Conservation (phyloP, 1,140 invertebrate genomes). For the Drosophila sechellia region DNA sequence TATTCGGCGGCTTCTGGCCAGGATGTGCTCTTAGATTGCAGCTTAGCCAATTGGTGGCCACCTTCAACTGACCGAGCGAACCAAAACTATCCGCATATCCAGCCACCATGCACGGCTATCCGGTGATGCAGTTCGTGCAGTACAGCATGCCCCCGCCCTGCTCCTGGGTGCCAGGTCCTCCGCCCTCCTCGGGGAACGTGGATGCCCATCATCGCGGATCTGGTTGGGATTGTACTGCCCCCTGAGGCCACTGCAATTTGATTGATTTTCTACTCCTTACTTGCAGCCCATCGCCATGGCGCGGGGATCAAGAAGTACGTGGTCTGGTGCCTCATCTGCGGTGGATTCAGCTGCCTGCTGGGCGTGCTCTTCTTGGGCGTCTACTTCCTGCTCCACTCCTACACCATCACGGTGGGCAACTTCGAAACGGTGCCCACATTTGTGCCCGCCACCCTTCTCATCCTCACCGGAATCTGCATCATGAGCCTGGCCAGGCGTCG, state of each 20-base stretch:
- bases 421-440: constrained; percentile 94
- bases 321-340: constrained; percentile 90
- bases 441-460: constrained; percentile 92
- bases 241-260: not conserved
- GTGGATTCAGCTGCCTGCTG: constrained; percentile 89
- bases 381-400: constrained; percentile 90
- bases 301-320: constrained; percentile 89
- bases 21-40: constrained; percentile 26
- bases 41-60: constrained; percentile 22
- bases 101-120: constrained; percentile 86
- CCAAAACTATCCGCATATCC: not conserved
- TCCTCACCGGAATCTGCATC: constrained; percentile 93
- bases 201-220: constrained; percentile 61
- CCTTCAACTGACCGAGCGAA: constrained; percentile 14
- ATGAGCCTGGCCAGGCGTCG: constrained; percentile 92
- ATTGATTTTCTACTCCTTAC: not conserved
- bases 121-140: constrained; percentile 87
- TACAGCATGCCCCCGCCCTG: constrained; percentile 85
- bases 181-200: constrained; percentile 49
- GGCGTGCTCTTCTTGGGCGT: constrained; percentile 91
- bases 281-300: constrained; percentile 71
- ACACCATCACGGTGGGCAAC: constrained; percentile 91
- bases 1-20: constrained; percentile 3
- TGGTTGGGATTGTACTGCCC: constrained; percentile 32
- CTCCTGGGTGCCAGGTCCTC: constrained; percentile 84